Evolutionary conservation across 2,113 vertebrate species (phyloP), one percentile per base, ranked within the genome.

Genomic region (Pygoscelis antarcticus): DNA sequence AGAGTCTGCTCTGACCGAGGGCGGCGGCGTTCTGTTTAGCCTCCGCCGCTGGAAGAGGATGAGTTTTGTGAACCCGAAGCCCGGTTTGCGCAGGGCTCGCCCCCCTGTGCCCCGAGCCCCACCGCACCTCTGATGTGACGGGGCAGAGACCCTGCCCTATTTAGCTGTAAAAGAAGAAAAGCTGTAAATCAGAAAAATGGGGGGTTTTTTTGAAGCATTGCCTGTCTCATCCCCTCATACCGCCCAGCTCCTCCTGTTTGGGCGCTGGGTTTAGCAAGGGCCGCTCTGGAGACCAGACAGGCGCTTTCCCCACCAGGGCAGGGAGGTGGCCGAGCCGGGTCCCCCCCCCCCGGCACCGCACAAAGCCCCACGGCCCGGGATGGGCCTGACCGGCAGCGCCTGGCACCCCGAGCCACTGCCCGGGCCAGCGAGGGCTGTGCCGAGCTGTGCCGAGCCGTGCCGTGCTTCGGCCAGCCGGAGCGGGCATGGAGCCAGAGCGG

Each of bases 1-100:
- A 6, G 6, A 4, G 17, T 6, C 14, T 0, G 6, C 23, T 44
- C 2, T 10, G 49, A 16, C 36, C 0, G 0, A 4, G 1, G 2
- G 14, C 14, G 13, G 60, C 9, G 2, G 60, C 9, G 2, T 15
- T 19, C 34, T 2, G 19, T 18, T 23, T 13, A 25, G n/a, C 25
- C 55, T 12, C 42, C 0, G 5, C 42, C 11, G 18, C 13, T 60
- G 80, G n/a, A 19, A 26, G n/a, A 62, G n/a, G n/a, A 9, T 16
- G 34, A 30, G 62, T 19, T 36, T 11, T 38, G 42, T 10, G 40
- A 20, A 10, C 12, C 40, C 36, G 32, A 44, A 17, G 6, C 13
- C 9, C 1, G 0, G 21, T 16, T 16, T 16, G 15, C 2, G 3
- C 13, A 8, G 26, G 26, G 19, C 47, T 52, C 22, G 2, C 21